Evolutionary conservation across 2,888 invertebrate genomes (phyloP), one percentile per base, ranked within the genome.

Genomic region (Philonicus albiceps): DNA sequence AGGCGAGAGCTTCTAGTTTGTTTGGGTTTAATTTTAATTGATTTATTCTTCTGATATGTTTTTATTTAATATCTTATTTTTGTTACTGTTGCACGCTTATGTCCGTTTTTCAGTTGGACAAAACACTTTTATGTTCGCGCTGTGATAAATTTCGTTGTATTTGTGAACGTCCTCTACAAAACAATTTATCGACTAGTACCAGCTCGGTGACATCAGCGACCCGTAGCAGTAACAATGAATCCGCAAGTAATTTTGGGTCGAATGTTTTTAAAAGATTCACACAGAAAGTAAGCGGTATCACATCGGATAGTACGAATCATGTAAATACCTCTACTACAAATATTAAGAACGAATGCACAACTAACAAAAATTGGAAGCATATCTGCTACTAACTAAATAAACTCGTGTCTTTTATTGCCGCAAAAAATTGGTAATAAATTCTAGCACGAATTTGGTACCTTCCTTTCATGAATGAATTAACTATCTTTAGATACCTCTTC

Each of bases 111-210:
- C 91, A 92, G 92, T 92, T 91, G 92, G 92, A 92, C 90, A 92
- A 91, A 89, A 90, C 91, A 89, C 90, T 92, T 89, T 90, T 91
- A 89, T 92, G 92, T 90, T 90, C 90, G 88, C 90, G 90, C 55
- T 92, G 92, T 90, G 90, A 91, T 90, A 92, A 91, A 89, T 92
- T 92, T 91, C 92, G 92, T 90, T 92, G 92, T 90, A 89, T 90
- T 89, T 92, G 92, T 88, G 91, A 91, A 87, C 91, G 90, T 88
- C 86, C 88, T 53, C 75, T 64, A 55, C 87, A 83, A 64, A 81
- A 85, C 34, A 81, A 80, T 49, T 90, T 88, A 89, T 90, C 87
- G 89, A 89, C 83, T 89, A 87, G 87, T 87, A 84, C 86, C 22
- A 89, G 86, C 89, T 90, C 88, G 89, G 88, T 89, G 89, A 89